phyloP scores from a whole-genome alignment of 2,113 vertebrate species.

The Triplophysa dalaica region DNA sequence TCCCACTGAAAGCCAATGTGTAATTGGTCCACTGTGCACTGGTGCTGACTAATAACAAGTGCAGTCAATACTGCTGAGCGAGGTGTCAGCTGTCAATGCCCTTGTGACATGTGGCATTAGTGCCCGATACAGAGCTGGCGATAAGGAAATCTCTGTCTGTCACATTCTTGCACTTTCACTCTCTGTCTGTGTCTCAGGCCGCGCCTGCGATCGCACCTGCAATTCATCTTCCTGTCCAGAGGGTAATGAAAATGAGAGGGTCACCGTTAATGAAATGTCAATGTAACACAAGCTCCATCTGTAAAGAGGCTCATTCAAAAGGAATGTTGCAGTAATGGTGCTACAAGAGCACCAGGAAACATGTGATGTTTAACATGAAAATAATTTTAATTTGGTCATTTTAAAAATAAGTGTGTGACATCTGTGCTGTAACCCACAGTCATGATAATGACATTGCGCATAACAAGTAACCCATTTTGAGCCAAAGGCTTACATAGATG shows the following conservation, averaged over 20 bases:
- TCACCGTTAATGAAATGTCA: constrained; percentile 33
- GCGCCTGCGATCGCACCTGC: constrained; percentile 2
- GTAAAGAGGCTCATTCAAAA: constrained; percentile 14
- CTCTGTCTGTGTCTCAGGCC: constrained; percentile 6
- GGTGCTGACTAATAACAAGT: background rate
- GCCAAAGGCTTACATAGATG: too few relatives aligned
- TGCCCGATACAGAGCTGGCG: background rate
- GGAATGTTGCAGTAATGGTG: background rate
- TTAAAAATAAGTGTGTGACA: too few relatives aligned
- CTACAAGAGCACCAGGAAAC: background rate
- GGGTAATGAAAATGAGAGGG: constrained; percentile 33
- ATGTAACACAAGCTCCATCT: constrained; percentile 16
- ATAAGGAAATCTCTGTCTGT: constrained; percentile 12
- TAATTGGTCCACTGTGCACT: background rate
- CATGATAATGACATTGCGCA: too few relatives aligned
- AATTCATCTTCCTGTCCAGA: constrained; percentile 33
- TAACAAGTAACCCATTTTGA: too few relatives aligned
- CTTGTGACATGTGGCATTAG: background rate
- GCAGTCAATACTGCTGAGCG: background rate
- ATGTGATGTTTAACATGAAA: background rate
- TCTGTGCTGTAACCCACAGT: too few relatives aligned
- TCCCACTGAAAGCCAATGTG: too few relatives aligned
- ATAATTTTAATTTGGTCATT: too few relatives aligned
- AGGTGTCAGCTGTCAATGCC: background rate
- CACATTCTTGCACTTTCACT: constrained; percentile 10